Percentiles rank a stretch among this genome's conserved stretches.
Conservation (phyloP, 1,140 invertebrate genomes). For the Solenopsis fugax region DNA sequence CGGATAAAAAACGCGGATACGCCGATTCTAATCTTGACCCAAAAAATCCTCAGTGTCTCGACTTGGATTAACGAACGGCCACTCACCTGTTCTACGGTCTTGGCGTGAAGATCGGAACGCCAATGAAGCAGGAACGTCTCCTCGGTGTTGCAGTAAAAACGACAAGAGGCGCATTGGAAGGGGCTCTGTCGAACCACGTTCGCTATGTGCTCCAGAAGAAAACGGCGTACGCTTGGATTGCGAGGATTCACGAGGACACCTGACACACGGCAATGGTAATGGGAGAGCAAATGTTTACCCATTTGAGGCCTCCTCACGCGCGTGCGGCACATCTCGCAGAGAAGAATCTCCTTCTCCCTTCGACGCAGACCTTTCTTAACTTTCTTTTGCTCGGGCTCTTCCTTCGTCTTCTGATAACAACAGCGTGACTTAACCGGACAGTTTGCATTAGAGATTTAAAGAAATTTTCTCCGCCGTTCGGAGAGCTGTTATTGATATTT, state of each 20-base stretch:
- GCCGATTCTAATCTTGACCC: background rate
- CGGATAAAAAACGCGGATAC: background rate
- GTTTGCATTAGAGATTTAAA: background rate
- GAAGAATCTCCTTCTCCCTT: slow-evolving; percentile 88
- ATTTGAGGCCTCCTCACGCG: slow-evolving; percentile 90
- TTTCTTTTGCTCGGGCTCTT: slow-evolving; percentile 75
- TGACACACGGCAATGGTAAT: slow-evolving; percentile 92
- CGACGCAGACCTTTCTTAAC: slow-evolving; percentile 83
- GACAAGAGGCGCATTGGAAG: slow-evolving; percentile 94
- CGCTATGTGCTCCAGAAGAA: slow-evolving; percentile 92
- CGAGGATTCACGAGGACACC: slow-evolving; percentile 82
- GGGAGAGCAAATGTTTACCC: slow-evolving; percentile 94
- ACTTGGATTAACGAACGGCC: background rate
- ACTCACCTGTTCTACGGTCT: slow-evolving; percentile 80
- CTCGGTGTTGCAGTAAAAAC: slow-evolving; percentile 94
- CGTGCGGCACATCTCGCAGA: slow-evolving; percentile 91
- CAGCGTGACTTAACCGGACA: background rate
- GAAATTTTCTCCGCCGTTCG: background rate
- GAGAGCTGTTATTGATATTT: background rate
- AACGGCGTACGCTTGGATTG: slow-evolving; percentile 86
- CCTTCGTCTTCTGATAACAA: slow-evolving; percentile 73
- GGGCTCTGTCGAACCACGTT: slow-evolving; percentile 92
- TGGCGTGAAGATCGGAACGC: slow-evolving; percentile 89
- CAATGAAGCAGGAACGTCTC: slow-evolving; percentile 92
- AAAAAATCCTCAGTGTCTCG: background rate